A percentile compares a stretch with the other conserved stretches of the same genome.
Evolutionary conservation across 2,888 invertebrate species (phyloP).

Genomic region (Drosophila sordidula): DNA sequence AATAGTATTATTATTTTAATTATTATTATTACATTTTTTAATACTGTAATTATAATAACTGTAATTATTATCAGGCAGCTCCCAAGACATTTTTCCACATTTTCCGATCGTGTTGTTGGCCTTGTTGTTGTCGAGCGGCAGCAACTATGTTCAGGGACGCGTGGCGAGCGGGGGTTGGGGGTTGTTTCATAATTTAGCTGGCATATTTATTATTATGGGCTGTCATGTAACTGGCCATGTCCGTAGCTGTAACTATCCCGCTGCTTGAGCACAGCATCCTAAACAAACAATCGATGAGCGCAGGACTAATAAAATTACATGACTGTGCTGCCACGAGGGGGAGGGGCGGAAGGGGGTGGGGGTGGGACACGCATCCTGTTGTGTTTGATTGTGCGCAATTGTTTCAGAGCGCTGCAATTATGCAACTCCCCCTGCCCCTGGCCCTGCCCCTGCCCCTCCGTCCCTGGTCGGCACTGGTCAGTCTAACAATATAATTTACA

Average conservation of each 20-base stretch:
- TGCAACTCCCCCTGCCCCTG: constrained; percentile 16
- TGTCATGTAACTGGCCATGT: constrained; percentile 58
- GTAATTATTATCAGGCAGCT: background rate
- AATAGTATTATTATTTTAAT: too few relatives aligned
- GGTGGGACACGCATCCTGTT: constrained; percentile 16
- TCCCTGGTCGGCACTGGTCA: constrained; percentile 36
- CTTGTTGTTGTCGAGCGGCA: background rate
- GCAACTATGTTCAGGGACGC: background rate
- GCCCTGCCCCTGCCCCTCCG: background rate
- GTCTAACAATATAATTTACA: constrained; percentile 76
- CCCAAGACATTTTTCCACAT: too few relatives aligned
- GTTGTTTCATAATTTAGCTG: constrained; percentile 74
- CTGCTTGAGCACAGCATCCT: constrained; percentile 58
- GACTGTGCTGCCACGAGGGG: background rate
- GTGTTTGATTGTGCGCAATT: constrained; percentile 55
- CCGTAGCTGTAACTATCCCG: constrained; percentile 18
- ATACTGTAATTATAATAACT: background rate
- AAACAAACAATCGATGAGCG: constrained; percentile 62
- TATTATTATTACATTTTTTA: background rate
- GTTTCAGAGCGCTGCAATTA: constrained; percentile 72
- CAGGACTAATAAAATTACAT: constrained; percentile 55
- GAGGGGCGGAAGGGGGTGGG: constrained; percentile 1
- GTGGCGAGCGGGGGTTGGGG: constrained; percentile 10
- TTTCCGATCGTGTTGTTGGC: background rate
- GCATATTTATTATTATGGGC: constrained; percentile 75